Evolutionary conservation across 2,113 vertebrate species (phyloP).

Genomic region (Clinocottus analis): DNA sequence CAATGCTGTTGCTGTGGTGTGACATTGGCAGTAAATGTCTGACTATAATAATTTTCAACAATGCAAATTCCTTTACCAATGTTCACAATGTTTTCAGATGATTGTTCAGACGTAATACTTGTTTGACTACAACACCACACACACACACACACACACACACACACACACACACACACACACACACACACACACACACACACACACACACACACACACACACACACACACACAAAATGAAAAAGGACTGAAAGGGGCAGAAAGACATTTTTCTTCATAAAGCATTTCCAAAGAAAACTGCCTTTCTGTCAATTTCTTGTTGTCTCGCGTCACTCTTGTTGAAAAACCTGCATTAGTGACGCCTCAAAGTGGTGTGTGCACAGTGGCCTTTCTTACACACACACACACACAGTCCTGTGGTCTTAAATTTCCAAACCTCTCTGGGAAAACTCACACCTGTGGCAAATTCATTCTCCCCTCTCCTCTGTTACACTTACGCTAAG

Average conservation of each 20-base stretch:
- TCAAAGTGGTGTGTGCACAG: slow-evolving; percentile 1
- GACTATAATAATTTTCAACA: not conserved
- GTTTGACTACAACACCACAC: slow-evolving; percentile 29
- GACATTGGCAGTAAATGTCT: not conserved
- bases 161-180: not conserved
- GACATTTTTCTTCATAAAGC: not conserved
- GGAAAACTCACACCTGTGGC: slow-evolving; percentile 74
- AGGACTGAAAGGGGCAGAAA: slow-evolving; percentile 9
- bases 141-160: not conserved
- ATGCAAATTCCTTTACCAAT: not conserved
- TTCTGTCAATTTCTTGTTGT: slow-evolving; percentile 20
- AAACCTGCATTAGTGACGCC: slow-evolving; percentile 51
- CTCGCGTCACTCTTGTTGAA: slow-evolving; percentile 33
- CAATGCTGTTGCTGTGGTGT: not conserved
- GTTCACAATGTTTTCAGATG: not conserved
- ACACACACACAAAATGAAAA: slow-evolving; percentile 24
- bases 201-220: not conserved
- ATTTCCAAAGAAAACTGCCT: slow-evolving; percentile 19
- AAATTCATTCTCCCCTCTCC: slow-evolving; percentile 68
- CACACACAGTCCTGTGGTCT: slow-evolving; percentile 26
- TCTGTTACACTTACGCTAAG: slow-evolving; percentile 68
- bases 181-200: not conserved
- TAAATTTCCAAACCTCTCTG: slow-evolving; percentile 62
- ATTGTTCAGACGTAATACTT: not conserved
- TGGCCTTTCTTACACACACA: slow-evolving; percentile 14